Evolutionary conservation across 2,113 vertebrate species (phyloP).

Genomic region (Eurystomus gularis): DNA sequence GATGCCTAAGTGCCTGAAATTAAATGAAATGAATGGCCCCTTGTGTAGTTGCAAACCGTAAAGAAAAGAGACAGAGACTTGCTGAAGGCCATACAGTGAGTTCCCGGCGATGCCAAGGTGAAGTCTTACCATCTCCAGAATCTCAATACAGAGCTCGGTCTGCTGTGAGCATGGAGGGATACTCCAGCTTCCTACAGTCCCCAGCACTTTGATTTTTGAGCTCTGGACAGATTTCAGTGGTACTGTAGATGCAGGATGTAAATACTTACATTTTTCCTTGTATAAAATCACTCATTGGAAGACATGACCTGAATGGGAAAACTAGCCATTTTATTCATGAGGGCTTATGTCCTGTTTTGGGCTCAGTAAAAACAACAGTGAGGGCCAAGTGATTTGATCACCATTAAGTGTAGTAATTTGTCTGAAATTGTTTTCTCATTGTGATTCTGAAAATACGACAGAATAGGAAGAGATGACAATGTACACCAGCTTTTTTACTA

Average conservation of each 20-base stretch:
- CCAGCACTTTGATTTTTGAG: not conserved
- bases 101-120: not conserved
- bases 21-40: not conserved
- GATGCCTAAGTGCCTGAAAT: not conserved
- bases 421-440: not conserved
- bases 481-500: constrained; percentile 4
- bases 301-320: not conserved
- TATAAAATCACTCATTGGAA: not conserved
- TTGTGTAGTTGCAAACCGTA: not conserved
- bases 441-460: not conserved
- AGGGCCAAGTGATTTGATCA: not conserved
- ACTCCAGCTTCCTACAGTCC: not conserved
- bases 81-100: not conserved
- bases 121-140: not conserved
- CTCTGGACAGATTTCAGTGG: not conserved
- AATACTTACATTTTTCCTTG: not conserved
- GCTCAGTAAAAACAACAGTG: not conserved
- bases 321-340: not conserved
- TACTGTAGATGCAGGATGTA: not conserved
- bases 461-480: not conserved
- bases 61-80: not conserved
- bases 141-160: too few relatives aligned
- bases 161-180: not conserved
- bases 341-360: not conserved
- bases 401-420: not conserved